A percentile compares a stretch with the other conserved stretches of the same genome.
Evolutionary conservation across 2,797 vertebrate genomes (phyloP).

Genomic region (Sparus aurata): DNA sequence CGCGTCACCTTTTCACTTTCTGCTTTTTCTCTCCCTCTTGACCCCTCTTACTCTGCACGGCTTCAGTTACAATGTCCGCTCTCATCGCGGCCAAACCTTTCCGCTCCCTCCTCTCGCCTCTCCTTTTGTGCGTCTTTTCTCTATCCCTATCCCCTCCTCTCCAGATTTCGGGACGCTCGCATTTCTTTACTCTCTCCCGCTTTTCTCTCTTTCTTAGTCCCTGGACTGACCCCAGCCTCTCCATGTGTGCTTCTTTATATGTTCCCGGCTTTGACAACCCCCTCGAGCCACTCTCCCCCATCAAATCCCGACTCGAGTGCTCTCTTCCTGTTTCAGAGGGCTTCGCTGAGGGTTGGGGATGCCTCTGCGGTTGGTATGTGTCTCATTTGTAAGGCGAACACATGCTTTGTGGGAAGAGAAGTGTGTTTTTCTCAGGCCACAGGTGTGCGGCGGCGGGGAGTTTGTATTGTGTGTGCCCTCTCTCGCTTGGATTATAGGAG

Average conservation of each 20-base stretch:
- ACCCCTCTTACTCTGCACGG: conserved; percentile 52
- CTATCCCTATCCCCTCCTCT: conserved; percentile 43
- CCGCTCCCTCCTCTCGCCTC: conserved; percentile 48
- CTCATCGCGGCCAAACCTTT: conserved; percentile 69
- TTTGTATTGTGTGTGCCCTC: conserved; percentile 21
- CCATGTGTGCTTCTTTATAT: conserved; percentile 55
- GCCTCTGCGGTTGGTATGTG: conserved; percentile 48
- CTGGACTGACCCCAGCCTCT: conserved; percentile 67
- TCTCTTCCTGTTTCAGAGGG: conserved; percentile 68
- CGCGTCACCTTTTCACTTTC: conserved; percentile 63
- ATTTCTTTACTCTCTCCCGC: conserved; percentile 57
- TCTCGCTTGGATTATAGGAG: conserved; percentile 33
- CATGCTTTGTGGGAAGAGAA: conserved; percentile 52
- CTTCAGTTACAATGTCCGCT: conserved; percentile 70
- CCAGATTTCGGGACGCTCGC: conserved; percentile 44
- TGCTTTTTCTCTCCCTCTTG: conserved; percentile 57
- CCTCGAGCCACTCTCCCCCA: conserved; percentile 62
- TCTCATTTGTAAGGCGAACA: conserved; percentile 44
- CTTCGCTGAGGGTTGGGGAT: conserved; percentile 48
- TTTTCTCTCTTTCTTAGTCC: conserved; percentile 61
- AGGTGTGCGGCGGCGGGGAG: conserved; percentile 61
- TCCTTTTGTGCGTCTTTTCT: conserved; percentile 46
- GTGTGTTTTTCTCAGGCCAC: conserved; percentile 68
- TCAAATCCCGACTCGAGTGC: conserved; percentile 69
- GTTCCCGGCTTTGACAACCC: conserved; percentile 63